phyloP scores from a whole-genome alignment of 2,888 invertebrate genomes.

The Odontocerum albicorne region DNA sequence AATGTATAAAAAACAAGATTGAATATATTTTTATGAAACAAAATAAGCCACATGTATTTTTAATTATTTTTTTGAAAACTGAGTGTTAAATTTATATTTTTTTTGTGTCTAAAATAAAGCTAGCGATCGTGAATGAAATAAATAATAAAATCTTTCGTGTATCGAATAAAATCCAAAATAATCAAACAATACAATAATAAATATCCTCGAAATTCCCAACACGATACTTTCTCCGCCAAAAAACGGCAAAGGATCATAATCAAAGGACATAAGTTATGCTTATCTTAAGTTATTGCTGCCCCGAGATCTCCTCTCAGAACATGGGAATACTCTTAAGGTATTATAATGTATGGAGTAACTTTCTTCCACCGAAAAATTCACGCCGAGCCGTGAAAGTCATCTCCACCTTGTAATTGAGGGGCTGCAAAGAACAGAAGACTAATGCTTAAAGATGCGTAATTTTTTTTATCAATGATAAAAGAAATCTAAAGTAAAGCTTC shows the following conservation, averaged over 20 bases:
- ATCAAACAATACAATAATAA: neutral
- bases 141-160: too few species aligned
- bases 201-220: constrained; percentile 13
- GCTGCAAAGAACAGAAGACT: neutral
- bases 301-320: constrained; percentile 31
- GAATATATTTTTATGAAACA: too few species aligned
- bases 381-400: constrained; percentile 16
- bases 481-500: too few species aligned
- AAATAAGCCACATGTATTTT: too few species aligned
- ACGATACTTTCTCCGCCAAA: constrained; percentile 8
- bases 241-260: constrained; percentile 33
- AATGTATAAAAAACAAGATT: too few species aligned
- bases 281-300: constrained; percentile 36
- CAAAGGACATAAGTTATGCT: constrained; percentile 35
- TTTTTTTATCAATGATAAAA: too few species aligned
- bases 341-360: constrained; percentile 32
- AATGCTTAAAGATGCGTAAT: too few species aligned
- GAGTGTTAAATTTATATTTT: too few species aligned
- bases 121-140: too few species aligned
- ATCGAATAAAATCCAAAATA: neutral
- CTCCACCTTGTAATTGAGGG: constrained; percentile 16
- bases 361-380: constrained; percentile 11
- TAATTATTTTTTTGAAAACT: too few species aligned
- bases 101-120: too few species aligned
- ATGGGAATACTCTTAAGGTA: constrained; percentile 37